Evolutionary conservation across 2,113 vertebrate species (phyloP).

Genomic region (Chrysemys picta): DNA sequence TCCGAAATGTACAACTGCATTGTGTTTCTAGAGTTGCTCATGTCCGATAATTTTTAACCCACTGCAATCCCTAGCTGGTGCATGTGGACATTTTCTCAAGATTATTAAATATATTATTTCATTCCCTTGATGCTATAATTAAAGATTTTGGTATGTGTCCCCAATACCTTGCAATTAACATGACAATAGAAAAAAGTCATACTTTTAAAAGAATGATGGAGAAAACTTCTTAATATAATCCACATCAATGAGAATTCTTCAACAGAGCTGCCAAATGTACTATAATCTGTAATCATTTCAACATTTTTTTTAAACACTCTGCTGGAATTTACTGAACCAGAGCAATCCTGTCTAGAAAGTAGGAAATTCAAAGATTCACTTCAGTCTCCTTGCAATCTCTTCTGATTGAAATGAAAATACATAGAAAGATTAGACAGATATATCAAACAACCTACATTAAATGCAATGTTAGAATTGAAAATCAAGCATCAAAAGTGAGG

Average conservation of each 20-base stretch:
- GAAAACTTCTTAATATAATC: conserved; percentile 53
- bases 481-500: not conserved
- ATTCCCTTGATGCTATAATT: conserved; percentile 30
- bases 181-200: not conserved
- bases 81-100: conserved; percentile 46
- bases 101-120: conserved; percentile 48
- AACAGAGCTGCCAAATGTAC: conserved; percentile 17
- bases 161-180: not conserved
- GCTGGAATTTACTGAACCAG: conserved; percentile 30
- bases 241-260: conserved; percentile 20
- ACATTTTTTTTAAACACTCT: conserved; percentile 11
- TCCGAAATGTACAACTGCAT: conserved; percentile 39
- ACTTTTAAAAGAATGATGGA: conserved; percentile 50
- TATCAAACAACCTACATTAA: not conserved
- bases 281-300: conserved; percentile 35
- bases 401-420: not conserved
- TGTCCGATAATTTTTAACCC: conserved; percentile 53
- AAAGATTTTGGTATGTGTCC: conserved; percentile 43
- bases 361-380: conserved; percentile 35
- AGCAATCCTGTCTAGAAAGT: conserved; percentile 12
- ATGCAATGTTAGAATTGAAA: not conserved
- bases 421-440: not conserved
- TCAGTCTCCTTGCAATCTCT: conserved; percentile 8
- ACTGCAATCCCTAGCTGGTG: conserved; percentile 32
- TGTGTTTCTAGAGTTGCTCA: conserved; percentile 46